phyloP scores from a whole-genome alignment of 2,113 vertebrate genomes.

The Oreochromis tanganicae region DNA sequence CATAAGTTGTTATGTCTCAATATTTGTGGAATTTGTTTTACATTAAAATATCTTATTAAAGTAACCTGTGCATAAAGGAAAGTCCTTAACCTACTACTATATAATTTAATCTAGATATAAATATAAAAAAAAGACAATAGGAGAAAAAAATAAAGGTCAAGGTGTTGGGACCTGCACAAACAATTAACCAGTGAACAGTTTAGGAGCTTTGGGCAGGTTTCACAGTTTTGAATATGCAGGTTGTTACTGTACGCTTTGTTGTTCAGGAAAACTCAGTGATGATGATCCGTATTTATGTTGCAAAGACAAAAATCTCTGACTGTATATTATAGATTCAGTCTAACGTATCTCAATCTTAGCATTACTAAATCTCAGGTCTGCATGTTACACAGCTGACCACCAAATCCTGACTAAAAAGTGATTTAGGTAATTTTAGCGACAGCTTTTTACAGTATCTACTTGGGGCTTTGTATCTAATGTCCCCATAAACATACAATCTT shows the following conservation, averaged over 20 bases:
- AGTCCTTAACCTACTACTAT: neutral
- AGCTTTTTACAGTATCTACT: neutral
- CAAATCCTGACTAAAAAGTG: neutral
- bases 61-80: neutral
- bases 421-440: fast-evolving
- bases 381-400: fast-evolving
- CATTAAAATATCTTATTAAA: neutral
- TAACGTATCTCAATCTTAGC: fast-evolving
- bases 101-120: fast-evolving
- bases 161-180: fast-evolving
- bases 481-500: fast-evolving
- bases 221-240: fast-evolving
- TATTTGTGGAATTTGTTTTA: too few species aligned
- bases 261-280: fast-evolving
- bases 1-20: too few species aligned
- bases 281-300: fast-evolving
- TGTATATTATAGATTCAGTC: fast-evolving
- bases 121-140: neutral
- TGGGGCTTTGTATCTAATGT: neutral
- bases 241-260: neutral
- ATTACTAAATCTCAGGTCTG: fast-evolving
- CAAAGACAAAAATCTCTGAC: neutral
- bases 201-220: neutral
- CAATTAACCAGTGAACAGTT: fast-evolving
- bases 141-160: fast-evolving